These are phyloP conservation scores for Pasiphila rectangulata DNA, from an alignment of 2,888 invertebrate species.

Conservation along the genomic window DNA sequence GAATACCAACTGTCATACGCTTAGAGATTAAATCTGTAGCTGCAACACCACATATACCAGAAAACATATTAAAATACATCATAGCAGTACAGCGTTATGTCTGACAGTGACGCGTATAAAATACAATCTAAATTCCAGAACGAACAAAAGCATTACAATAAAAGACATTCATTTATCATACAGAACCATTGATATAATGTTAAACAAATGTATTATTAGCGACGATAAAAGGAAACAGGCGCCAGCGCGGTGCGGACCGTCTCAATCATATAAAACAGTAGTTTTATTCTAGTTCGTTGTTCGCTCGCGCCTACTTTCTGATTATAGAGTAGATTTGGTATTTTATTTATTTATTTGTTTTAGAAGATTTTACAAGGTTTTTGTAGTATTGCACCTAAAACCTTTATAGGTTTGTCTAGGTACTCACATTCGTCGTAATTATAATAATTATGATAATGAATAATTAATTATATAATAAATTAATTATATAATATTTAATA, in stretches of 20 bases:
- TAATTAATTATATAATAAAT: too few species aligned
- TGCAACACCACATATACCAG: too few species aligned
- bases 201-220: slow-evolving; percentile 55
- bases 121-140: slow-evolving; percentile 15
- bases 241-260: slow-evolving; percentile 33
- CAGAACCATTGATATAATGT: slow-evolving; percentile 33
- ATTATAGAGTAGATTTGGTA: background rate
- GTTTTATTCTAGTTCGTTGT: background rate
- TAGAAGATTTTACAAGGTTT: too few species aligned
- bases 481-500: too few species aligned
- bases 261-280: slow-evolving; percentile 25
- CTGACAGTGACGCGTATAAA: slow-evolving; percentile 3
- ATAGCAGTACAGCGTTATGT: background rate
- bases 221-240: slow-evolving; percentile 39
- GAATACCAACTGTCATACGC: too few species aligned
- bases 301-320: background rate
- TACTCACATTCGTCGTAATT: too few species aligned
- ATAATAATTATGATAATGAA: too few species aligned
- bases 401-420: too few species aligned
- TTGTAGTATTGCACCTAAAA: too few species aligned
- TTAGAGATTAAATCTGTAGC: too few species aligned
- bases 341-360: too few species aligned
- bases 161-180: slow-evolving; percentile 27
- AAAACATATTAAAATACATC: background rate
- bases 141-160: slow-evolving; percentile 21